Evolutionary conservation across 1,140 invertebrate genomes (phyloP).

Genomic region (Vollenhovia emeryi): DNA sequence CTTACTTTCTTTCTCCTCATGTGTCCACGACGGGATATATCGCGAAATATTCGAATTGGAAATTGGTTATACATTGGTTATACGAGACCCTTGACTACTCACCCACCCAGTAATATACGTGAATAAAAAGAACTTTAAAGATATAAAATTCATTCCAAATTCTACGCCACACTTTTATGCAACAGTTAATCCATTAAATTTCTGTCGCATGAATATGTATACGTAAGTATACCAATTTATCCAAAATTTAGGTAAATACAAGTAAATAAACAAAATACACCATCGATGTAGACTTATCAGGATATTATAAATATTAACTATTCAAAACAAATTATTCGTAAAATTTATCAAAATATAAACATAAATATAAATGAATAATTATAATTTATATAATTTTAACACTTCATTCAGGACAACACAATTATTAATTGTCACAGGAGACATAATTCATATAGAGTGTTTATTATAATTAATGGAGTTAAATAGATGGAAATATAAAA

Average conservation of each 20-base stretch:
- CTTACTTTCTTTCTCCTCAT: slow-evolving; percentile 33
- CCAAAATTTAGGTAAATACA: too few relatives aligned
- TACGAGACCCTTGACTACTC: not conserved
- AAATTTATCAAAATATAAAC: too few relatives aligned
- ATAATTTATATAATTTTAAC: not conserved
- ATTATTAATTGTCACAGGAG: not conserved
- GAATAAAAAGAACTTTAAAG: slow-evolving; percentile 20
- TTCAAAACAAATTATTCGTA: too few relatives aligned
- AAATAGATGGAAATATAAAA: not conserved
- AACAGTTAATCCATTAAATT: not conserved
- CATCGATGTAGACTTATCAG: not conserved
- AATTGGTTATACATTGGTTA: slow-evolving; percentile 40
- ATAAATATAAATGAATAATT: not conserved
- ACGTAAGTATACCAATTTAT: too few relatives aligned
- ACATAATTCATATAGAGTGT: not conserved
- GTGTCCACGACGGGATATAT: slow-evolving; percentile 34
- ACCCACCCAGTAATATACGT: not conserved
- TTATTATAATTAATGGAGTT: not conserved
- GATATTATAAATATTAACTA: too few relatives aligned
- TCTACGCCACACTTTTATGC: slow-evolving; percentile 6
- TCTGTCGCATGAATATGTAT: too few relatives aligned
- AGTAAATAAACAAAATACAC: too few relatives aligned
- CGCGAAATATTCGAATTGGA: slow-evolving; percentile 24
- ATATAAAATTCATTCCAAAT: slow-evolving; percentile 32
- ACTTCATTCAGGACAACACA: not conserved